phyloP scores from a whole-genome alignment of 2,113 vertebrate genomes.

The Monopterus albus region DNA sequence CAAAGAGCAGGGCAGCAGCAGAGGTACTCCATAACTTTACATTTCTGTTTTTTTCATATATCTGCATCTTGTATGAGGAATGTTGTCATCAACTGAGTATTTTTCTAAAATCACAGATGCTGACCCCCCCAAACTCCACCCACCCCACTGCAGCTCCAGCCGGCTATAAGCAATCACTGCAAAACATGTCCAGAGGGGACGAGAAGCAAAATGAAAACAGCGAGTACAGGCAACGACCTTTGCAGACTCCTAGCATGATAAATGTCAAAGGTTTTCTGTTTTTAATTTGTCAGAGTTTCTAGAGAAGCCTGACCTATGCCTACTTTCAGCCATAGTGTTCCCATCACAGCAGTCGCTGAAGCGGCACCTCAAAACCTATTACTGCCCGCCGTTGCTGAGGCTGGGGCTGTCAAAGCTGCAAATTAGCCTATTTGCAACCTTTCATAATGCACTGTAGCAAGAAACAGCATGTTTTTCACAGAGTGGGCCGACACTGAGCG shows the following conservation, averaged over 20 bases:
- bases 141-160: conserved; percentile 35
- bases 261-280: conserved; percentile 82
- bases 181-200: conserved; percentile 67
- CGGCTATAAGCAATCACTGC: conserved; percentile 66
- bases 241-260: conserved; percentile 75
- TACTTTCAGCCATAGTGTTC: conserved; percentile 65
- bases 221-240: conserved; percentile 74
- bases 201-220: conserved; percentile 66
- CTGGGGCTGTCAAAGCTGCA: conserved; percentile 74
- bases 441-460: conserved; percentile 73
- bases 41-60: conserved; percentile 34
- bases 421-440: conserved; percentile 81
- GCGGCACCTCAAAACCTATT: conserved; percentile 75
- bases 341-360: conserved; percentile 73
- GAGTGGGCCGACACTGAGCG: conserved; percentile 28
- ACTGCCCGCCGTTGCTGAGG: conserved; percentile 64
- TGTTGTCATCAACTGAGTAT: conserved; percentile 31
- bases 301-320: conserved; percentile 77
- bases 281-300: conserved; percentile 81
- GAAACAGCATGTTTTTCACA: conserved; percentile 58
- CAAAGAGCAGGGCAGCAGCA: not conserved
- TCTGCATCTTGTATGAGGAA: conserved; percentile 25
- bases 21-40: not conserved
- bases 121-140: conserved; percentile 42
- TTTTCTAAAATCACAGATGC: conserved; percentile 42